Evolutionary conservation across 2,113 vertebrate genomes (phyloP).

Genomic region (Mugil cephalus): DNA sequence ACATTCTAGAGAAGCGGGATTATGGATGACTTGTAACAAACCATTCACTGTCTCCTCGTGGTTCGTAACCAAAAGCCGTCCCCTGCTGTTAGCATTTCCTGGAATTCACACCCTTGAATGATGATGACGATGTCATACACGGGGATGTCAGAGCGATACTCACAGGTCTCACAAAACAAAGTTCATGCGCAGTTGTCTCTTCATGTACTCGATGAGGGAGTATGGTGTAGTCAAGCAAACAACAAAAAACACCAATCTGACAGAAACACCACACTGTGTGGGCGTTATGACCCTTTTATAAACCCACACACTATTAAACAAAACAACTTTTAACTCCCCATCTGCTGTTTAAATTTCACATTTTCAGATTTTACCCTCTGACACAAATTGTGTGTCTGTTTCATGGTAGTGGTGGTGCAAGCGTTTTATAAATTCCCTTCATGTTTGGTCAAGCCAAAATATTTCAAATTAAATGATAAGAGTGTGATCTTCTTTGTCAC

Average conservation of each 20-base stretch:
- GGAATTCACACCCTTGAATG: slow-evolving; percentile 3
- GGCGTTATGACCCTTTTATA: slow-evolving; percentile 19
- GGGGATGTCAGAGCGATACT: slow-evolving; percentile 6
- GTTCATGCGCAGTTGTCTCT: slow-evolving; percentile 38
- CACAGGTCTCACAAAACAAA: slow-evolving; percentile 24
- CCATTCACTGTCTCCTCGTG: slow-evolving; percentile 3
- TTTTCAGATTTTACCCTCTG: slow-evolving; percentile 13
- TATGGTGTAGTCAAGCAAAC: background rate
- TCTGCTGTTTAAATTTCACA: background rate
- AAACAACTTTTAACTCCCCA: slow-evolving; percentile 23
- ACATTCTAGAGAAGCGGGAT: slow-evolving; percentile 26
- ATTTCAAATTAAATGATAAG: background rate
- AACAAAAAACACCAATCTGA: no score
- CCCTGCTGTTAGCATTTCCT: slow-evolving; percentile 24
- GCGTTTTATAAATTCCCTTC: slow-evolving; percentile 6
- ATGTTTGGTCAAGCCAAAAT: slow-evolving; percentile 13
- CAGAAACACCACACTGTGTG: background rate
- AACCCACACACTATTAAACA: slow-evolving; percentile 24
- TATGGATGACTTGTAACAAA: slow-evolving; percentile 37
- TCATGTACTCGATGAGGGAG: background rate
- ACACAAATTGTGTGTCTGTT: slow-evolving; percentile 17
- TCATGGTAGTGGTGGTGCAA: background rate
- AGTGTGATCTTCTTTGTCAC: background rate
- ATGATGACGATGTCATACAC: background rate
- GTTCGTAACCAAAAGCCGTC: background rate